phyloP scores from a whole-genome alignment of 2,888 invertebrate genomes.

The Lampropteryx suffumata region DNA sequence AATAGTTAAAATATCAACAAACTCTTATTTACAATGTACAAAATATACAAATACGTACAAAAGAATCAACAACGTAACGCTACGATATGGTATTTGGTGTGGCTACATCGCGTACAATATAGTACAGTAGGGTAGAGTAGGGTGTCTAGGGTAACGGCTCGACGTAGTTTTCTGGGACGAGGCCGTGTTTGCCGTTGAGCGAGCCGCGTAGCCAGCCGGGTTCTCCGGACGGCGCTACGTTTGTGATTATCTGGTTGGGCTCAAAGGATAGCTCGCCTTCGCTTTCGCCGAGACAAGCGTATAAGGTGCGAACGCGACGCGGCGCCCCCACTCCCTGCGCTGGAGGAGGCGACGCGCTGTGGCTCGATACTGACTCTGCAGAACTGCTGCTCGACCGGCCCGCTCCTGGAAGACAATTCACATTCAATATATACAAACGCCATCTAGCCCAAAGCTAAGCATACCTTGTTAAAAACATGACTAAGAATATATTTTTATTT shows the following conservation, averaged over 20 bases:
- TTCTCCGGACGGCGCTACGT: constrained; percentile 96
- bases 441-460: no score
- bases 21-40: constrained; percentile 79
- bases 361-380: constrained; percentile 89
- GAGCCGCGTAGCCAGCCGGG: constrained; percentile 99
- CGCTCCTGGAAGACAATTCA: constrained; percentile 31
- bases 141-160: constrained; percentile 88
- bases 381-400: constrained; percentile 85
- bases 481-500: no score
- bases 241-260: constrained; percentile 98
- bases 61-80: constrained; percentile 66
- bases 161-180: constrained; percentile 98
- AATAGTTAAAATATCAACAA: constrained; percentile 80
- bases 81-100: constrained; percentile 49
- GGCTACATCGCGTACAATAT: background rate
- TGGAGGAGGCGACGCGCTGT: constrained; percentile 61
- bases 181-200: constrained; percentile 94
- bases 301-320: constrained; percentile 94
- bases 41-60: constrained; percentile 73
- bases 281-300: constrained; percentile 97
- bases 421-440: constrained; percentile 2
- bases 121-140: background rate
- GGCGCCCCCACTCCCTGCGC: constrained; percentile 2
- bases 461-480: no score
- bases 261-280: constrained; percentile 98